Evolutionary conservation across 1,140 invertebrate species (phyloP).

Genomic region (Drosophila pectinifera): DNA sequence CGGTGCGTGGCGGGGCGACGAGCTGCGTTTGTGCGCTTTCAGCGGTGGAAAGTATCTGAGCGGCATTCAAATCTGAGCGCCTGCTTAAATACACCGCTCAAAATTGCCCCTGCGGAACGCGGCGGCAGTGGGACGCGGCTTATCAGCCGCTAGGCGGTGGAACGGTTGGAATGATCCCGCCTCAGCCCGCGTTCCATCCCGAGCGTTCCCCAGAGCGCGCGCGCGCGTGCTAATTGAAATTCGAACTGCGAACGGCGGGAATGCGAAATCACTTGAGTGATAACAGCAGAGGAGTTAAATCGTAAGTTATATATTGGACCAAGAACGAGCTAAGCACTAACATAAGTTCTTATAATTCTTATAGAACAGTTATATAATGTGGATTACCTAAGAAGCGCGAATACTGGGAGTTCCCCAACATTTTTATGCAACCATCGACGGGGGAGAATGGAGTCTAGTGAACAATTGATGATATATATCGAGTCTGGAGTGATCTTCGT

Average conservation of each 20-base stretch:
- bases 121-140: conserved; percentile 51
- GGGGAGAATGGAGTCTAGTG: too few species aligned
- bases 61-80: conserved; percentile 45
- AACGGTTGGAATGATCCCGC: neutral
- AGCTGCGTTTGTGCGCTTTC: conserved; percentile 50
- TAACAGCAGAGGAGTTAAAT: conserved; percentile 8
- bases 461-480: too few species aligned
- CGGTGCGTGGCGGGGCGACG: conserved; percentile 3
- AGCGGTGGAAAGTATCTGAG: conserved; percentile 76
- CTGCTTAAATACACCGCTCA: conserved; percentile 70
- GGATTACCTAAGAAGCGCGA: too few species aligned
- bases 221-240: conserved; percentile 51
- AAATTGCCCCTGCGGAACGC: conserved; percentile 39
- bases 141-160: conserved; percentile 8
- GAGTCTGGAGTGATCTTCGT: too few species aligned
- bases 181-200: neutral
- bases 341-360: neutral
- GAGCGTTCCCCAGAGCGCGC: neutral
- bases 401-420: too few species aligned
- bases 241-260: conserved; percentile 49
- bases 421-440: too few species aligned
- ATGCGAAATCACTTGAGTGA: conserved; percentile 44
- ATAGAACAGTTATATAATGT: too few species aligned
- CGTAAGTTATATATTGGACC: neutral
- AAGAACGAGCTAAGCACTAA: neutral